A percentile compares a stretch with the other conserved stretches of the same genome.
phyloP scores from a whole-genome alignment of 2,888 invertebrate genomes.

The Sialis fuliginosa region DNA sequence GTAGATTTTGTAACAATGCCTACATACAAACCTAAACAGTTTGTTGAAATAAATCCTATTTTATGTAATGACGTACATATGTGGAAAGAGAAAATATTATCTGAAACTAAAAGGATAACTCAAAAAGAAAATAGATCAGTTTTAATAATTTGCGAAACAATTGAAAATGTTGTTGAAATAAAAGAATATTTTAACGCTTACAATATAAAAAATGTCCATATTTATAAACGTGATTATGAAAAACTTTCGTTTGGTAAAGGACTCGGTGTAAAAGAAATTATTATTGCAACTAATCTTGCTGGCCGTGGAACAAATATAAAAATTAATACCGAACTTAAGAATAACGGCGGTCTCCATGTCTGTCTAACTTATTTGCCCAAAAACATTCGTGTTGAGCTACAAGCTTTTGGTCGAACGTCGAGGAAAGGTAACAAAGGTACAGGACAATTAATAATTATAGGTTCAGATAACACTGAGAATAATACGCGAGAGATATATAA shows the following conservation, averaged over 20 bases:
- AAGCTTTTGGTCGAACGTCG: neutral
- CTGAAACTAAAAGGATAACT: slow-evolving; percentile 7
- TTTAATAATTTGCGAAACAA: slow-evolving; percentile 15
- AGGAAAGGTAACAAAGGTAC: neutral
- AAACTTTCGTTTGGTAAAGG: slow-evolving; percentile 5
- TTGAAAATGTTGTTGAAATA: slow-evolving; percentile 11
- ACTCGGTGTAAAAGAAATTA: slow-evolving; percentile 3
- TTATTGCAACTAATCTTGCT: slow-evolving; percentile 6
- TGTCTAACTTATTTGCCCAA: neutral
- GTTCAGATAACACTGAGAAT: too few species aligned
- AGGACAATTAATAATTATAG: neutral
- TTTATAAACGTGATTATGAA: slow-evolving; percentile 10
- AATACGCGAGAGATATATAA: too few species aligned
- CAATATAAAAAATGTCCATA: slow-evolving; percentile 4
- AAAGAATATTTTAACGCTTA: slow-evolving; percentile 6
- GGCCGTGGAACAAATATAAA: slow-evolving; percentile 6
- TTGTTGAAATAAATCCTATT: slow-evolving; percentile 7
- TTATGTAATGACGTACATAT: too few species aligned
- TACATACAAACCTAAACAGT: slow-evolving; percentile 14
- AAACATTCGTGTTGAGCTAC: neutral
- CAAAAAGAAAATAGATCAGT: slow-evolving; percentile 13
- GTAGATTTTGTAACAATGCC: slow-evolving; percentile 19
- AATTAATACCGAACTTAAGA: neutral
- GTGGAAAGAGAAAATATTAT: slow-evolving; percentile 8
- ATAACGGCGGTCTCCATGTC: neutral